Conservation (phyloP, 2,888 invertebrate genomes). For the Aricia artaxerxes region DNA sequence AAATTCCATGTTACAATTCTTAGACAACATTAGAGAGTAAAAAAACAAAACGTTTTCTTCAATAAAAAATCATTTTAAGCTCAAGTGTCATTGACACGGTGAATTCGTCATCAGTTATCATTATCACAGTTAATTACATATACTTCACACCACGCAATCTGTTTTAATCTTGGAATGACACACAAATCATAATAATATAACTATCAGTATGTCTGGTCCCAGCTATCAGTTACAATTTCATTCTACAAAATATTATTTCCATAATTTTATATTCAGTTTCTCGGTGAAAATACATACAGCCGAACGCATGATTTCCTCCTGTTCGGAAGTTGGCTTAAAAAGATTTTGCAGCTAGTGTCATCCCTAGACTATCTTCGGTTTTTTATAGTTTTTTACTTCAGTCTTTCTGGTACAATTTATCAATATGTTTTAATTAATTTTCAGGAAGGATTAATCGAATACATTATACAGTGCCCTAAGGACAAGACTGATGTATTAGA, state of each 20-base stretch:
- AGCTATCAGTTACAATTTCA: not conserved
- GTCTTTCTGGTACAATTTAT: not conserved
- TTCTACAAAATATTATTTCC: too few relatives aligned
- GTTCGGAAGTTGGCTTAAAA: too few relatives aligned
- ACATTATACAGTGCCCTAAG: constrained; percentile 53
- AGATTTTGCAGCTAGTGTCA: too few relatives aligned
- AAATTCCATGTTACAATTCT: too few relatives aligned
- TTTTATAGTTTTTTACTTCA: not conserved
- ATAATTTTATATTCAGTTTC: too few relatives aligned
- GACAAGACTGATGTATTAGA: constrained; percentile 50
- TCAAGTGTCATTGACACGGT: not conserved
- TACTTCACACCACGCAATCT: not conserved
- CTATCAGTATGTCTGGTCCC: not conserved
- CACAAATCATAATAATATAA: not conserved
- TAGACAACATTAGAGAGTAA: too few relatives aligned
- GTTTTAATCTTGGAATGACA: not conserved
- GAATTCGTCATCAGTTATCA: not conserved
- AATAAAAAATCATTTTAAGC: too few relatives aligned
- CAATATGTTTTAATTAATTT: constrained; percentile 34
- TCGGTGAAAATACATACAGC: too few relatives aligned
- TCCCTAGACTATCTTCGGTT: not conserved
- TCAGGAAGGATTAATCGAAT: constrained; percentile 51
- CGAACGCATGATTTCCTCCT: too few relatives aligned
- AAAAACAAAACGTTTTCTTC: too few relatives aligned
- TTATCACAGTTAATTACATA: not conserved